Conservation (phyloP, 2,888 invertebrate genomes). For the Dioctria rufipes region DNA sequence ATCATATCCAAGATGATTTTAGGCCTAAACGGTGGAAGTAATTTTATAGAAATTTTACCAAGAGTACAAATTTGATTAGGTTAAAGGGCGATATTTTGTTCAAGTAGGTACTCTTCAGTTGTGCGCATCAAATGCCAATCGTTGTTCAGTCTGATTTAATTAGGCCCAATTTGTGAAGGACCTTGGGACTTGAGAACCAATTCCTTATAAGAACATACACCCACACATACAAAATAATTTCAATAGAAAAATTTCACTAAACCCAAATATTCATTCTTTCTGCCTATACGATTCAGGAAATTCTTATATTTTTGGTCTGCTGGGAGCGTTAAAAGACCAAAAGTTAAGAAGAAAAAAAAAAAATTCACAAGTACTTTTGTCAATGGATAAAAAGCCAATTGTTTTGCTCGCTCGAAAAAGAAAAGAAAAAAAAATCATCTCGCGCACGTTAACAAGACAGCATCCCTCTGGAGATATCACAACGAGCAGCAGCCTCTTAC, state of each 20-base stretch:
- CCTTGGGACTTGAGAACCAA: background rate
- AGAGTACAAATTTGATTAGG: background rate
- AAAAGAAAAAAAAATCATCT: background rate
- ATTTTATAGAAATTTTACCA: background rate
- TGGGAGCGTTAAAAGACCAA: slow-evolving; percentile 16
- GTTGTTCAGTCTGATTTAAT: background rate
- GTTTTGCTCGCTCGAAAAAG: background rate
- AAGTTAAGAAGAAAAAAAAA: background rate
- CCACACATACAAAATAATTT: too few species aligned
- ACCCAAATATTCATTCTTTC: background rate
- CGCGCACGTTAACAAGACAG: background rate
- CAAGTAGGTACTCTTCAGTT: background rate
- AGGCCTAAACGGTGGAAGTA: too few species aligned
- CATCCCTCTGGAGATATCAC: slow-evolving; percentile 35
- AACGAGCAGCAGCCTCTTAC: slow-evolving; percentile 15
- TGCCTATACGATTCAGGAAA: slow-evolving; percentile 20
- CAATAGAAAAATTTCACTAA: background rate
- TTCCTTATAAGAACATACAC: background rate
- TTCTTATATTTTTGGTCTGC: slow-evolving; percentile 6
- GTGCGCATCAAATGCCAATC: too few species aligned
- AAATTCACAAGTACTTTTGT: background rate
- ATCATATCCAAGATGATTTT: too few species aligned
- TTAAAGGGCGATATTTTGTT: background rate
- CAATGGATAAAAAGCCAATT: background rate
- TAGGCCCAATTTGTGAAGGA: background rate